Evolutionary conservation across 2,797 vertebrate genomes (phyloP).

Genomic region (Hippoglossus hippoglossus): DNA sequence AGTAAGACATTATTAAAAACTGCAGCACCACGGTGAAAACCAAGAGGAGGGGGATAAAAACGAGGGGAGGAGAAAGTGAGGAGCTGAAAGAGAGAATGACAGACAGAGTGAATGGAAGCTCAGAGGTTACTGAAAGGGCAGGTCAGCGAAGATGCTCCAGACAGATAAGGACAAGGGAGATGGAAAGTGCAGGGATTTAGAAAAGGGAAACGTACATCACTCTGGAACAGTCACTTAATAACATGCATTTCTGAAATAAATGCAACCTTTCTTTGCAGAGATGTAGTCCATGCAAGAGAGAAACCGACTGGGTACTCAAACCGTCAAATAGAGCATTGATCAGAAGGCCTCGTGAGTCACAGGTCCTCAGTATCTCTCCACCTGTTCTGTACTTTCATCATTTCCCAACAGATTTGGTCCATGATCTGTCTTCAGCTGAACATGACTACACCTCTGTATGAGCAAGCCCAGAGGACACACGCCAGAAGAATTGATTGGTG

Average conservation of each 20-base stretch:
- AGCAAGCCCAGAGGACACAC: slow-evolving; percentile 32
- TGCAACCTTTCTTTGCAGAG: slow-evolving; percentile 20
- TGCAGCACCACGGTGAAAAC: slow-evolving; percentile 28
- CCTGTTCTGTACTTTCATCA: slow-evolving; percentile 33
- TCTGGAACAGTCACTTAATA: not conserved
- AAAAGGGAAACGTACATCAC: slow-evolving; percentile 44
- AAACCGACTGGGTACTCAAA: slow-evolving; percentile 30
- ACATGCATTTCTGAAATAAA: slow-evolving; percentile 46
- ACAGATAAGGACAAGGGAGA: slow-evolving; percentile 9
- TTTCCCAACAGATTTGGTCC: slow-evolving; percentile 47
- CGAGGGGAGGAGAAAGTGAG: not conserved
- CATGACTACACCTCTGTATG: slow-evolving; percentile 28
- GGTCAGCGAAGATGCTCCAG: slow-evolving; percentile 9
- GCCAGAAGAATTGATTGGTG: slow-evolving; percentile 44
- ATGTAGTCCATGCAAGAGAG: slow-evolving; percentile 8
- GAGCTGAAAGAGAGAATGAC: not conserved
- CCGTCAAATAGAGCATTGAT: slow-evolving; percentile 63
- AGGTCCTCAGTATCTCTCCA: slow-evolving; percentile 32
- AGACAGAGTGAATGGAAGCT: slow-evolving; percentile 20
- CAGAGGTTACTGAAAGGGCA: slow-evolving; percentile 23
- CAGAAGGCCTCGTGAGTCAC: slow-evolving; percentile 36
- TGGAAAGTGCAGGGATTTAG: slow-evolving; percentile 18
- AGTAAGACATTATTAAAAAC: slow-evolving; percentile 15
- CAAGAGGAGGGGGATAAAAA: slow-evolving; percentile 31
- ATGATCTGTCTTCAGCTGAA: slow-evolving; percentile 31